Evolutionary conservation across 2,888 invertebrate species (phyloP), one percentile per base, ranked within the genome.

Genomic region (Notodonta ziczac): DNA sequence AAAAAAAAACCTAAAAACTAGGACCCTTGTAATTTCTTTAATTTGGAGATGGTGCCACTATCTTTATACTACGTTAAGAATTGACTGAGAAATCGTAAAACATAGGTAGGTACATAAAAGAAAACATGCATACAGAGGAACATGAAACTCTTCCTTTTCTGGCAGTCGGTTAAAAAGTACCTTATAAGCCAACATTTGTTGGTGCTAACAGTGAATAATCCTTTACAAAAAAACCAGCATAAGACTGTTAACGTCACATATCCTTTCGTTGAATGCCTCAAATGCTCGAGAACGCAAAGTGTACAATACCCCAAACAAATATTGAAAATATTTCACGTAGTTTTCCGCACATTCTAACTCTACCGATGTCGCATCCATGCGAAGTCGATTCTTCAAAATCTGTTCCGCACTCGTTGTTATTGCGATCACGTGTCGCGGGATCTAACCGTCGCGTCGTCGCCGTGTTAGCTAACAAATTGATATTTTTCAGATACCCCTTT

Each of bases 391-490:
- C 77, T 77, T 79, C 70, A 71, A 74, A 83, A 82, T 80, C 81
- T 77, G 77, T 78, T 73, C 67, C 57, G 44, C 39, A 52, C 57
- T 73, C 70, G 68, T 85, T 82, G 74, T 69, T 72, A 82, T 77
- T 78, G 70, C 72, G 74, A 80, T 82, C 86, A 87, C 87, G 87
- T 82, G 62, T 75, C 62, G 56, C 65, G 64, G 60, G 72, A 70
- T 71, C 80, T 78, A 81, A 82, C 83, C 52, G 80, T 24, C 24
- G 24, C 24, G 2, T 24, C 55, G 80, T 72, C 66, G 76, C 78
- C 77, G 74, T 80, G 84, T 83, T 84, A 81, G 76, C 80, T 77
- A 77, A 82, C 83, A 85, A 88, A 87, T 87, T 87, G 86, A 88
- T 87, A 88, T 88, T 87, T 85, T 87, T 84, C 83, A 81, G 79